phyloP scores from a whole-genome alignment of 92 coral and sea anemone species.

The Isaurus tuberculatus region DNA sequence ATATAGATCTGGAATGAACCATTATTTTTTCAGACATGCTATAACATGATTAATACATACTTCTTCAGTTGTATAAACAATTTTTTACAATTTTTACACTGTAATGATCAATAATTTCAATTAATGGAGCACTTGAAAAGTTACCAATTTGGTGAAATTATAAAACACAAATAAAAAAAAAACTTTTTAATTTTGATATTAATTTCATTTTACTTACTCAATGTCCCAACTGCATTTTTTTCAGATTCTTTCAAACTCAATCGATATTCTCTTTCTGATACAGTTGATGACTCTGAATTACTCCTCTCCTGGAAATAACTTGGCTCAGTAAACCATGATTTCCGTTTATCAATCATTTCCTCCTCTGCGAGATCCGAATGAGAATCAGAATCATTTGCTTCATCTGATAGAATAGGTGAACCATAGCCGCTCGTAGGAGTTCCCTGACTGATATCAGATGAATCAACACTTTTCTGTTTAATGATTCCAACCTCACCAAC shows the following conservation, averaged over 20 bases:
- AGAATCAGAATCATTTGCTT: slow-evolving; percentile 80
- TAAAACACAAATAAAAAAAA: too few species aligned
- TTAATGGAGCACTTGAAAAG: too few species aligned
- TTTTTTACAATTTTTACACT: too few species aligned
- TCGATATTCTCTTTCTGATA: slow-evolving; percentile 82
- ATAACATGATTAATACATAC: too few species aligned
- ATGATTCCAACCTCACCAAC: slow-evolving; percentile 79
- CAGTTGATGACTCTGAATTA: slow-evolving; percentile 86
- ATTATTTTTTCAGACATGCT: too few species aligned
- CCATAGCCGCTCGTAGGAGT: slow-evolving; percentile 39
- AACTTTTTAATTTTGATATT: too few species aligned
- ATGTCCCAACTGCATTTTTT: neutral
- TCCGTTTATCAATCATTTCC: slow-evolving; percentile 48
- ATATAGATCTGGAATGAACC: too few species aligned
- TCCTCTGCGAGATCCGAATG: slow-evolving; percentile 81
- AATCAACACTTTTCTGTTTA: slow-evolving; percentile 73
- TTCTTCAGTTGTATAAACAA: too few species aligned
- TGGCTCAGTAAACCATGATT: slow-evolving; percentile 60
- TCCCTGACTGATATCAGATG: slow-evolving; percentile 55
- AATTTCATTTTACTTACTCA: slow-evolving; percentile 1
- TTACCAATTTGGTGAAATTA: too few species aligned
- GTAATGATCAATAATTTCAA: too few species aligned
- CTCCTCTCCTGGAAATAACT: slow-evolving; percentile 64
- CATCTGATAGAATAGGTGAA: slow-evolving; percentile 68
- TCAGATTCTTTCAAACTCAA: slow-evolving; percentile 15